A percentile compares a stretch with the other conserved stretches of the same genome.
Evolutionary conservation across 2,113 vertebrate species (phyloP).

Genomic region (Rhodinocichla rosea): DNA sequence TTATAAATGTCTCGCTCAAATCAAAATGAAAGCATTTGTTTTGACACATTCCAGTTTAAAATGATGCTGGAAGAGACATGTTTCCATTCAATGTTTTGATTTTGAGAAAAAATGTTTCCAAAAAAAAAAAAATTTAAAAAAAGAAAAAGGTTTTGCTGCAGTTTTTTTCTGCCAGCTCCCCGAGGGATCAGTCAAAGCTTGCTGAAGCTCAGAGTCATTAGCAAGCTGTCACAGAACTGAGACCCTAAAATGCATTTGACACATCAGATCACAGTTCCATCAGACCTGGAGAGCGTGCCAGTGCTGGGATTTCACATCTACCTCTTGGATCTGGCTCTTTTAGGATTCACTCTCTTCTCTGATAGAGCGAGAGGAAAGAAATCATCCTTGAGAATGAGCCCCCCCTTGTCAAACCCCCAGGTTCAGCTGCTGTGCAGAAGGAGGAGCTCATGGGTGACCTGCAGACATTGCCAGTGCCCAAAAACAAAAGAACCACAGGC

Average conservation of each 20-base stretch:
- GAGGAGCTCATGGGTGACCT: not conserved
- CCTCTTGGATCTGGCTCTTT: not conserved
- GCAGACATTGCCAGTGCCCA: not conserved
- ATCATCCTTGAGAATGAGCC: not conserved
- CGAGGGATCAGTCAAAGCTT: conserved; percentile 41
- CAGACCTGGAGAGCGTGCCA: not conserved
- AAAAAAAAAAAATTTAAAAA: not conserved
- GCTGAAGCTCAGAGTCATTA: conserved; percentile 32
- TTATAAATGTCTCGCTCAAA: not conserved
- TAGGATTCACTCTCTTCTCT: not conserved
- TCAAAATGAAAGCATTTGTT: conserved; percentile 47
- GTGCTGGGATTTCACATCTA: not conserved
- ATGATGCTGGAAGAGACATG: conserved; percentile 8
- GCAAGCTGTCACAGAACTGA: conserved; percentile 50
- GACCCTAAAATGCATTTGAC: conserved; percentile 29
- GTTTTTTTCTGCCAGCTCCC: conserved; percentile 44
- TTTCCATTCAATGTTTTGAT: conserved; percentile 55
- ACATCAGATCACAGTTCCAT: conserved; percentile 32
- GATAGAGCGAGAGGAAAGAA: not conserved
- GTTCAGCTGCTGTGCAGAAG: not conserved
- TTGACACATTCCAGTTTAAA: conserved; percentile 40
- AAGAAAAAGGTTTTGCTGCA: not conserved
- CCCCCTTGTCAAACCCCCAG: not conserved
- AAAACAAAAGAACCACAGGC: not conserved
- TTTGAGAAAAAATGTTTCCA: conserved; percentile 17